These are phyloP conservation scores for Cardinalis cardinalis DNA, from an alignment of 2,113 vertebrate species.

Conservation along the genomic window DNA sequence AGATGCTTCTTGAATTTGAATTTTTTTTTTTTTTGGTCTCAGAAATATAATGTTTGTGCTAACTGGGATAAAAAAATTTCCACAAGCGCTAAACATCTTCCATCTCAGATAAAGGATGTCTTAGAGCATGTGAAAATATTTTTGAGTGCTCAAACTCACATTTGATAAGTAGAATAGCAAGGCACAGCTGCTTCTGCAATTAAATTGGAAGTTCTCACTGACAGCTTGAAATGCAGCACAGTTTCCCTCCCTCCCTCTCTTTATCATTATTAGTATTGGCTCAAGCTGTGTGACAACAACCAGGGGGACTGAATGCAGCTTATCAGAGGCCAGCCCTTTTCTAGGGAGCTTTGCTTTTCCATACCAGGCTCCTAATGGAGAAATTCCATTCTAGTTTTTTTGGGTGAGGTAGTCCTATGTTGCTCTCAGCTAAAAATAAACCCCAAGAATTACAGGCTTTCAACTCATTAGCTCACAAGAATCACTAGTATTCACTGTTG, in stretches of 20 bases:
- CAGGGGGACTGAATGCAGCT: not conserved
- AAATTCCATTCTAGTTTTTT: not conserved
- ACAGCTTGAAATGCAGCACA: not conserved
- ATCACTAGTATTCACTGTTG: not conserved
- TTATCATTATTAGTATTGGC: rapidly evolving
- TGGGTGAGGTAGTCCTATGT: not conserved
- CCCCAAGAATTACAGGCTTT: not conserved
- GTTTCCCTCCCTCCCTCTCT: not conserved
- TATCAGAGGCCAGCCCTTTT: not conserved
- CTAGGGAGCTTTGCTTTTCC: not conserved
- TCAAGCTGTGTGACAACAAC: not conserved
- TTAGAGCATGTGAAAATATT: not conserved
- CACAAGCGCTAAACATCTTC: not conserved
- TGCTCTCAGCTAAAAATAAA: not conserved
- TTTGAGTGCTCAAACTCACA: not conserved
- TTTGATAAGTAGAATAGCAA: not conserved
- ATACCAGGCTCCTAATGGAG: not conserved
- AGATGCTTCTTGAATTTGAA: not conserved
- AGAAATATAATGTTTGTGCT: not conserved
- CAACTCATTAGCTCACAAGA: not conserved
- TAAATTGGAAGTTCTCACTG: not conserved
- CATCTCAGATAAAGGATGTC: not conserved
- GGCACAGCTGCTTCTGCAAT: not conserved
- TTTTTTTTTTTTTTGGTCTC: not conserved
- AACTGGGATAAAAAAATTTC: not conserved